Base-by-base conservation (phyloP, 1,140 invertebrate genomes). In the Drosophila paulistorum region DNA sequence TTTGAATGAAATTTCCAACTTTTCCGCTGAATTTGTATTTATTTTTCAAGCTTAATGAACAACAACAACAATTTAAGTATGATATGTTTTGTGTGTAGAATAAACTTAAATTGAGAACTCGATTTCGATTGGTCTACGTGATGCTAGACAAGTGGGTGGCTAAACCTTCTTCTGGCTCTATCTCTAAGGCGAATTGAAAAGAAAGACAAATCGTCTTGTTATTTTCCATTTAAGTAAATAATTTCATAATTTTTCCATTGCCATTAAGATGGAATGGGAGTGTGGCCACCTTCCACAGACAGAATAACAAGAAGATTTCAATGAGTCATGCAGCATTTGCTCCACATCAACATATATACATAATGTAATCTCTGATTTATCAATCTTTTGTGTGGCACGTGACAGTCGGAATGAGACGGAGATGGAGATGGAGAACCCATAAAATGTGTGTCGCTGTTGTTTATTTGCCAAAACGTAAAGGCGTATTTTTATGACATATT, bases 191-290 rank as follows among this genome's bases (percentile, higher is more conserved):
- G 17, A 51, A 23, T 51, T 23, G 45, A 13, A 51, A 51, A 11
- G 17, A 23, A 51, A 51, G 45, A 51, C 33, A 20, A 68, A 61
- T 61, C 23, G 45, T 68, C 2, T 51, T 51, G 45, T 67, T 42
- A 17, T 58, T 75, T 75, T 75, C 71, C 73, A 75, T 68, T 74
- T 55, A 39, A 48, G 45, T 26, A 23, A 75, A 75, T 75, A 75
- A 75, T 75, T 45, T 75, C 17, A 51, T 51, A 51, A 51, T 51
- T 51, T 48, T 51, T 51, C 45, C 45, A 51, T 51, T 51, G 45
- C 45, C 20, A 23, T 51, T 51, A 9, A 23, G 5, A 23, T 20
- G 45, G 9, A 51, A 20, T 51, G 17, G 9, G 45, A 10, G 17
- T 51, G 45, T 51, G 23, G 17, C 4, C 26, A 30, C 26, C 26